Percentiles rank a stretch among this genome's conserved stretches.
phyloP scores from a whole-genome alignment of 2,113 vertebrate genomes.

The Ptilonorhynchus violaceus region DNA sequence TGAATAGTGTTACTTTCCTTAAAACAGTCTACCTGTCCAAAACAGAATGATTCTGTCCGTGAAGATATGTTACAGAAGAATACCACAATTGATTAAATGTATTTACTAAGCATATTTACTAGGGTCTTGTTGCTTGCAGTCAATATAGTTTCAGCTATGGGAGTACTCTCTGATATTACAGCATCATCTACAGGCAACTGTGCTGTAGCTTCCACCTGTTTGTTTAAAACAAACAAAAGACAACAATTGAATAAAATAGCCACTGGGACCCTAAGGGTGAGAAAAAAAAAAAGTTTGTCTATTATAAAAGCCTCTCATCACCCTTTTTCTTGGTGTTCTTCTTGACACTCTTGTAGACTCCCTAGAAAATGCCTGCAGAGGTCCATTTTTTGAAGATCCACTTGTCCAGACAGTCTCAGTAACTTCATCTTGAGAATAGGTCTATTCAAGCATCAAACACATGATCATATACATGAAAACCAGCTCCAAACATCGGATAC shows the following conservation, averaged over 20 bases:
- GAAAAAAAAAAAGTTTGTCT: slow-evolving; percentile 50
- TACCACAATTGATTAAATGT: slow-evolving; percentile 54
- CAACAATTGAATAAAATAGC: slow-evolving; percentile 69
- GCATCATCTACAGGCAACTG: slow-evolving; percentile 80
- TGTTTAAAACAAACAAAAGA: slow-evolving; percentile 77
- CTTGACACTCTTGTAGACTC: slow-evolving; percentile 76
- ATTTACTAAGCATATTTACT: slow-evolving; percentile 80
- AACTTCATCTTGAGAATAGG: slow-evolving; percentile 74
- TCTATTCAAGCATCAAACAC: slow-evolving; percentile 79
- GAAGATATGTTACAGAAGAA: slow-evolving; percentile 58
- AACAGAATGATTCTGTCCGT: not conserved
- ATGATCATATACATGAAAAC: slow-evolving; percentile 66
- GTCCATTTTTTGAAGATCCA: slow-evolving; percentile 81
- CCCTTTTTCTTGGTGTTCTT: slow-evolving; percentile 83
- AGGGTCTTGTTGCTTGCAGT: slow-evolving; percentile 81
- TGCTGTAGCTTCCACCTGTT: slow-evolving; percentile 81
- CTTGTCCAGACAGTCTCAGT: slow-evolving; percentile 78
- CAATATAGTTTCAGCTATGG: slow-evolving; percentile 81
- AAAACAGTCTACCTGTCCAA: not conserved
- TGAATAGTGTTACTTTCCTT: not conserved
- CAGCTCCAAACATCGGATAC: slow-evolving; percentile 47
- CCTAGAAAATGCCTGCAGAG: slow-evolving; percentile 81
- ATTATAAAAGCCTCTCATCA: slow-evolving; percentile 76
- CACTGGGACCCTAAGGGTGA: slow-evolving; percentile 48
- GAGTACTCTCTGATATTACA: slow-evolving; percentile 78